phyloP scores from a whole-genome alignment of 2,113 vertebrate species.

The Catharus fuscescens region DNA sequence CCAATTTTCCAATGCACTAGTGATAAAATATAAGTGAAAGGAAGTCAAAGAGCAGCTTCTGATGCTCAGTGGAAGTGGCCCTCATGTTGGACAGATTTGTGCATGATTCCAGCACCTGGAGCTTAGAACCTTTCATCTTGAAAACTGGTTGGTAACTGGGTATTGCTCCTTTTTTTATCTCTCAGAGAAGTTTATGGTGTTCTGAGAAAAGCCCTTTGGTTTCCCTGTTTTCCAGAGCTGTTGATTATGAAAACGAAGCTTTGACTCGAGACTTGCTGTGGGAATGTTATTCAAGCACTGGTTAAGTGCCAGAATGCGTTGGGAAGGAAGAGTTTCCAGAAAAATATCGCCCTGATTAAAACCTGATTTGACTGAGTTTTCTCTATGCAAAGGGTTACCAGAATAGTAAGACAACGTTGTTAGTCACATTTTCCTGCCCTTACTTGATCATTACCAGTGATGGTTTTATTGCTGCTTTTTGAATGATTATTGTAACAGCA shows the following conservation, averaged over 20 bases:
- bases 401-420: conserved; percentile 44
- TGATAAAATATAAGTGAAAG: background rate
- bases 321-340: conserved; percentile 64
- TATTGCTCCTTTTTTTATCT: background rate
- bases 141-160: background rate
- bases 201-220: background rate
- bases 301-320: conserved; percentile 50
- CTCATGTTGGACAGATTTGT: background rate
- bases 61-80: background rate
- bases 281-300: conserved; percentile 53
- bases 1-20: background rate
- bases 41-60: background rate
- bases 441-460: conserved; percentile 61
- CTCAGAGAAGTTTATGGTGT: background rate
- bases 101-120: background rate
- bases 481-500: conserved; percentile 42
- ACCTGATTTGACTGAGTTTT: conserved; percentile 57
- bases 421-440: conserved; percentile 66
- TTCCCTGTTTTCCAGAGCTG: conserved; percentile 11
- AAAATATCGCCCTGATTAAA: conserved; percentile 63
- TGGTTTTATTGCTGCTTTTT: conserved; percentile 40
- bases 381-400: conserved; percentile 64
- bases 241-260: background rate
- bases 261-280: background rate
- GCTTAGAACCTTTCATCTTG: background rate